Percentiles rank a stretch among this genome's conserved stretches.
Conservation (phyloP, 2,888 invertebrate genomes). For the Sisyra nigra region DNA sequence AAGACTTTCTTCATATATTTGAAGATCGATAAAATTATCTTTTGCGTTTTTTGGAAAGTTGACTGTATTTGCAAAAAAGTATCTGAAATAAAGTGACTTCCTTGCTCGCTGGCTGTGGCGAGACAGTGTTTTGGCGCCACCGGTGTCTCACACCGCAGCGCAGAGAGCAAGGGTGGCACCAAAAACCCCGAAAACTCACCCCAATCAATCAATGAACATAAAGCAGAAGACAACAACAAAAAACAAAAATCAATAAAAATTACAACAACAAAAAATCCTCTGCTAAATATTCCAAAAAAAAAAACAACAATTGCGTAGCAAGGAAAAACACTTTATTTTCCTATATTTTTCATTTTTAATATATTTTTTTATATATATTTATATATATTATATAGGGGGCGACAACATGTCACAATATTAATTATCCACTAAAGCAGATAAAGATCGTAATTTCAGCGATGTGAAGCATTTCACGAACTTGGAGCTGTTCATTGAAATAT, state of each 20-base stretch:
- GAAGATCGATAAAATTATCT: no score
- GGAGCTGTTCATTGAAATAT: background rate
- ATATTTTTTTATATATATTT: constrained; percentile 2
- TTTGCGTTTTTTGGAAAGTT: no score
- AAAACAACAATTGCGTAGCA: constrained; percentile 12
- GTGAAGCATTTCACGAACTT: background rate
- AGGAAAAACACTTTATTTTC: constrained; percentile 11
- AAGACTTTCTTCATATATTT: no score
- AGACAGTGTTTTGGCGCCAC: constrained; percentile 32
- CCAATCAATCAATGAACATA: constrained; percentile 15
- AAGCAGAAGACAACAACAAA: background rate
- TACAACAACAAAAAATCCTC: background rate
- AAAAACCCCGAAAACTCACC: constrained; percentile 33
- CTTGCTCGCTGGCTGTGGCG: constrained; percentile 29
- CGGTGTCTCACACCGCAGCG: constrained; percentile 28
- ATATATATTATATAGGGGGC: constrained; percentile 7
- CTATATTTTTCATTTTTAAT: background rate
- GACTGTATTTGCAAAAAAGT: background rate
- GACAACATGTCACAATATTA: constrained; percentile 11
- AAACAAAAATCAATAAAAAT: background rate
- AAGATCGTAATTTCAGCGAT: constrained; percentile 2
- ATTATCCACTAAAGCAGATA: constrained; percentile 9
- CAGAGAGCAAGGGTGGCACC: constrained; percentile 29
- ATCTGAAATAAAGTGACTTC: constrained; percentile 7
- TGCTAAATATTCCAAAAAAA: constrained; percentile 20